Evolutionary conservation across 2,797 vertebrate genomes (phyloP), one percentile per base, ranked within the genome.

Genomic region (Gambelia wislizenii): DNA sequence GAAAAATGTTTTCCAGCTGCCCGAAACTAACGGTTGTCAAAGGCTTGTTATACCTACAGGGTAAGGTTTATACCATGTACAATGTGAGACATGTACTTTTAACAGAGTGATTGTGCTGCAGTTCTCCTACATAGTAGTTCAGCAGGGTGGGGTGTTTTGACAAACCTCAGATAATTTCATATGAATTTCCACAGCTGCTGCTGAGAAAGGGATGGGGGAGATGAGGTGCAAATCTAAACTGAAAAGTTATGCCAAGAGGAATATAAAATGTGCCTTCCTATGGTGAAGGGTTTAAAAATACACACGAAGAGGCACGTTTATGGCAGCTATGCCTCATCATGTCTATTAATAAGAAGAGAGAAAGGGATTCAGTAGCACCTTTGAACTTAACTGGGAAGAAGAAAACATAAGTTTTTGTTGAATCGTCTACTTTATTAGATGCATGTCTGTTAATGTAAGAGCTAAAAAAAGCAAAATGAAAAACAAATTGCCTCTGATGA

Each of bases 11-110:
- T 83, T 77, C 70, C 47, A 83, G 87, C n/a, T 77, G 72, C 81
- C 72, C 61, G 81, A 47, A 88, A 69, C 81, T 77, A 84, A 84
- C 81, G 77, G 47, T 72, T 76, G 87, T 88, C 87, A 88, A 77
- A 88, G 36, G n/a, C 72, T 88, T 88, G 81, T 84, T 88, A 88
- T 83, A 83, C 69, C 69, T 88, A 88, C 70, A 77, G 80, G 87
- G 44, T 52, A 84, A 84, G n/a, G 81, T 77, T 84, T 52, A 69
- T 76, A 61, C 44, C 16, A 64, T 44, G 25, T 88, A 42, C 74
- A 77, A 77, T 39, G 72, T 67, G 81, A 84, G 80, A 13, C 47
- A n/a, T 69, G 72, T 69, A 54, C 44, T 33, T 74, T 77, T 59
- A 75, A 25, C 44, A 10, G 74, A 54, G 44, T 6, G 61, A 42